Base-by-base conservation (phyloP, 1,140 invertebrate species). In the Neoseiulus cucumeris region DNA sequence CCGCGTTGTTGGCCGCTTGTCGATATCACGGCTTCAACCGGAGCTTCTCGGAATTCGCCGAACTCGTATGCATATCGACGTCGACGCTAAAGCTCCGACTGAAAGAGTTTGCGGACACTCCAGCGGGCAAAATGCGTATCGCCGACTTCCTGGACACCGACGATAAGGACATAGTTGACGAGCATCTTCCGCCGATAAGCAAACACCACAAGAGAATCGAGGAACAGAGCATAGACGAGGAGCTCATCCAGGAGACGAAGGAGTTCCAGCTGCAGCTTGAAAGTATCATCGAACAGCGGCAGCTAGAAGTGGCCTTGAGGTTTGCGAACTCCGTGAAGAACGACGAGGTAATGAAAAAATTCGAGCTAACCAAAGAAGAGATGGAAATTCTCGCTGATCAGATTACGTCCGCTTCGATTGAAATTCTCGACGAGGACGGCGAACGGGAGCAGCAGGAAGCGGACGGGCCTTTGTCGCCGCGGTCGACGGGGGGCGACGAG, bases 131-230 rank as follows among this genome's bases (percentile, higher is more conserved):
- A 65, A 76, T 98, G 25, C 95, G 93, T 0, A 78, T 96, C 7
- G 91, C 98, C 68, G 92, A 98, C 78, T 99, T 99, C 73, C 89
- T 96, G 84, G 87, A 84, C 0, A 88, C 97, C 5, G 93, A 98
- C 76, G 78, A 98, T 64, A 91, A 95, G 74, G 89, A 94, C 71
- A 91, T 95, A 72, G 87, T 92, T 73, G 93, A 97, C 78, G 93
- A 93, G 29, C 91, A 91, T 0, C 86, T 89, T 0, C 97, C 92
- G 73, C 92, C 88, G 77, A 85, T 64, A 17, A 33, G 44, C 25
- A 68, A 68, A 18, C 42, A 42, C 25, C 59, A 64, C 20, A 64
- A 44, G 12, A 67, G 64, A 39, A 30, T 33, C 18, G 64, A 68
- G 7, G 65, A 45, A 6, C 51, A 68, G 29, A 30, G 55, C 18